phyloP scores from a whole-genome alignment of 2,113 vertebrate species.

The Manacus vitellinus region DNA sequence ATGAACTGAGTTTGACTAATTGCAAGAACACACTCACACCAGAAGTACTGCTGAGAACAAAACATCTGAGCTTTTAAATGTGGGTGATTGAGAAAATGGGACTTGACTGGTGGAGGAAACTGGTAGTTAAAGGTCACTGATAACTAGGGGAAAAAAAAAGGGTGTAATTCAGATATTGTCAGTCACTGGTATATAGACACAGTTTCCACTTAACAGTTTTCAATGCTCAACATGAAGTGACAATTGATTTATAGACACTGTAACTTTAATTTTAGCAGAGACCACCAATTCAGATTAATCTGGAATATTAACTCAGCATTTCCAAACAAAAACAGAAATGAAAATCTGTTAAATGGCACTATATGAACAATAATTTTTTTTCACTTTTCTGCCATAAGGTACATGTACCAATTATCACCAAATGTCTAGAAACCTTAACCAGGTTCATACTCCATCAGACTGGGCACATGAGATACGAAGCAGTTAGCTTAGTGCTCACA shows the following conservation, averaged over 20 bases:
- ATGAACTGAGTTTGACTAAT: not conserved
- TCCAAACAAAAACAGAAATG: not conserved
- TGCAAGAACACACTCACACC: not conserved
- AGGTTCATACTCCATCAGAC: not conserved
- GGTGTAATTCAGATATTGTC: not conserved
- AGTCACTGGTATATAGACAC: not conserved
- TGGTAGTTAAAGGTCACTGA: not conserved
- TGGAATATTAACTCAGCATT: not conserved
- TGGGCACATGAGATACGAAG: not conserved
- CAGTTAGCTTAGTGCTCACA: not conserved
- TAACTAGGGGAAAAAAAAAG: rapidly evolving
- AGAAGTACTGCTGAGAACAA: not conserved
- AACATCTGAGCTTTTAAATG: not conserved
- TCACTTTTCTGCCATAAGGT: not conserved
- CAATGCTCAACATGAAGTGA: not conserved
- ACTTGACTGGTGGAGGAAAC: not conserved
- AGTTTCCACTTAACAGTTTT: not conserved
- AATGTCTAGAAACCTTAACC: not conserved
- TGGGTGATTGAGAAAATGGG: not conserved
- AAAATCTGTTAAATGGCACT: not conserved
- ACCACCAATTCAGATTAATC: not conserved
- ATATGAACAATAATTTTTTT: not conserved
- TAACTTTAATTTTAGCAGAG: not conserved
- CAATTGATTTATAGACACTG: not conserved
- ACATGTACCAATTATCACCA: not conserved